phyloP scores from a whole-genome alignment of 92 coral and sea anemone species.

The Phenganax stokvisi region DNA sequence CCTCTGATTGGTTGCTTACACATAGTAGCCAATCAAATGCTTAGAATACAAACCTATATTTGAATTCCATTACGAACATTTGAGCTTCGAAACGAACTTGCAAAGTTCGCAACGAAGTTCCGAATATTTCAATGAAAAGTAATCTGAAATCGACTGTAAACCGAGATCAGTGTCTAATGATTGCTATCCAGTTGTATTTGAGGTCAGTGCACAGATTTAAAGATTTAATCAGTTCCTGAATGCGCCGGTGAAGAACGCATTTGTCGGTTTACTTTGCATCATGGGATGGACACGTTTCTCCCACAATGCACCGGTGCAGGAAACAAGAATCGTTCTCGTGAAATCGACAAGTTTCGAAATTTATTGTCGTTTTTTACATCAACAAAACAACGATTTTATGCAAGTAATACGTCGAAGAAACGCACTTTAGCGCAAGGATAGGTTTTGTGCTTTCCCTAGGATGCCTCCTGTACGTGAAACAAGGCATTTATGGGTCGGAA shows the following conservation, averaged over 20 bases:
- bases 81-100: too few relatives aligned
- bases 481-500: constrained; percentile 99
- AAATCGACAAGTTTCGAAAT: constrained; percentile 7
- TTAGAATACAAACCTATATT: too few relatives aligned
- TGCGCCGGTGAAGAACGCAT: background rate
- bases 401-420: background rate
- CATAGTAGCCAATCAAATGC: too few relatives aligned
- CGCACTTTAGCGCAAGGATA: background rate
- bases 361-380: background rate
- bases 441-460: background rate
- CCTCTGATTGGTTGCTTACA: too few relatives aligned
- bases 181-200: background rate
- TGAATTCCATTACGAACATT: too few relatives aligned
- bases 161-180: background rate
- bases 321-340: background rate
- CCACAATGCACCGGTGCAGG: constrained; percentile 16
- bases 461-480: constrained; percentile 81
- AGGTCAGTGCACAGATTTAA: background rate
- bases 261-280: background rate
- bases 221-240: too few relatives aligned
- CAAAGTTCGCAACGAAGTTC: too few relatives aligned
- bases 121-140: too few relatives aligned
- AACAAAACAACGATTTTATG: background rate
- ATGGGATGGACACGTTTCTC: constrained; percentile 2
- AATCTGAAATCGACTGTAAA: background rate